phyloP scores from a whole-genome alignment of 2,888 invertebrate genomes.

The Marasmarcha lunaedactyla region DNA sequence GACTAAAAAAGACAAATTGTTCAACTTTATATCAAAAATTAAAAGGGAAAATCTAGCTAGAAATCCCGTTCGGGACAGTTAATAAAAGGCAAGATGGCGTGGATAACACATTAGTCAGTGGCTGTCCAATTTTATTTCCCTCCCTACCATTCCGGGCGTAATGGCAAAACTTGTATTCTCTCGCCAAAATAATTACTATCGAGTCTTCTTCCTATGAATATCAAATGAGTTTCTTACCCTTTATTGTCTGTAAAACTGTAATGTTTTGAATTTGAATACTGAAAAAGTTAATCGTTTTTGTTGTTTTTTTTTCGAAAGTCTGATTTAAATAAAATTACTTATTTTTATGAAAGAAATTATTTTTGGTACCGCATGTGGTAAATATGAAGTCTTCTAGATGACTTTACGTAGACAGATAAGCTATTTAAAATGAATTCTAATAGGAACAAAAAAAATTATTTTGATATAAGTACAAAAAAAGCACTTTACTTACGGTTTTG shows the following conservation, averaged over 20 bases:
- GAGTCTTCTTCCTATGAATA: conserved; percentile 17
- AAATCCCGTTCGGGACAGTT: too few species aligned
- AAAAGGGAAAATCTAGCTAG: too few species aligned
- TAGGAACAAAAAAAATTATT: too few species aligned
- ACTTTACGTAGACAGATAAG: too few species aligned
- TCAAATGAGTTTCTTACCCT: conserved; percentile 17
- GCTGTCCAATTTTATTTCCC: conserved; percentile 27
- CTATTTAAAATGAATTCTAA: too few species aligned
- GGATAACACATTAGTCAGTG: conserved; percentile 25
- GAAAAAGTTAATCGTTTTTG: neutral
- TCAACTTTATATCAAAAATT: too few species aligned
- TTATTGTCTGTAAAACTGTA: conserved; percentile 5
- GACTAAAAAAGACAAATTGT: too few species aligned
- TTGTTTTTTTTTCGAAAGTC: neutral
- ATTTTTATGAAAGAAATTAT: too few species aligned
- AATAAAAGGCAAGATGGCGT: conserved; percentile 8
- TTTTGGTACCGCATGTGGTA: too few species aligned
- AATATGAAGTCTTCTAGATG: too few species aligned
- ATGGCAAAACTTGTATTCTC: conserved; percentile 23
- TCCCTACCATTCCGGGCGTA: conserved; percentile 17
- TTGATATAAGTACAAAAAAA: too few species aligned
- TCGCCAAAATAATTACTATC: conserved; percentile 30
- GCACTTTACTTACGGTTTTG: too few species aligned
- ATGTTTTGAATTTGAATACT: neutral
- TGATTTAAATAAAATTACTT: neutral